Evolutionary conservation across 1,140 invertebrate genomes (phyloP).

Genomic region (Zaprionus taronus): DNA sequence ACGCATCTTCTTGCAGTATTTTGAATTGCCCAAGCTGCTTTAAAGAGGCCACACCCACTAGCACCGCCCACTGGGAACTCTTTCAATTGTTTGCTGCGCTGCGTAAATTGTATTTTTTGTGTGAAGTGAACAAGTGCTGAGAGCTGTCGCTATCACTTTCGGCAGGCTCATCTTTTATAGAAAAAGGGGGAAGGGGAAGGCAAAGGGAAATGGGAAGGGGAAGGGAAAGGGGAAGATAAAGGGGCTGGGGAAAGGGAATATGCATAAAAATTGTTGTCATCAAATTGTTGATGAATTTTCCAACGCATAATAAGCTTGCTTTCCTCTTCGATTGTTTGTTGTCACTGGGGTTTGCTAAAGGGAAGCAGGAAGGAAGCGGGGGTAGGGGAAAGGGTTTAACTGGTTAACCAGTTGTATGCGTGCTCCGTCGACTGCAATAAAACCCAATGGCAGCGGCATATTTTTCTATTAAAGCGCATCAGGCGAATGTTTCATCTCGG

Average conservation of each 20-base stretch:
- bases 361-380: not conserved
- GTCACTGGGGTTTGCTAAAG: too few relatives aligned
- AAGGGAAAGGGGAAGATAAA: too few relatives aligned
- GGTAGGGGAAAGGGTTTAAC: slow-evolving; percentile 4
- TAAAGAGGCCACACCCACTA: not conserved
- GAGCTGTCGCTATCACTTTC: slow-evolving; percentile 1
- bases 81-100: not conserved
- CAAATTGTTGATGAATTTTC: slow-evolving; percentile 68
- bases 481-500: slow-evolving; percentile 43
- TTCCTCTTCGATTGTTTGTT: not conserved
- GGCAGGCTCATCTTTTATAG: not conserved
- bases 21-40: not conserved
- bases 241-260: not conserved
- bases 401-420: slow-evolving; percentile 23
- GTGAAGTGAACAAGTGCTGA: not conserved
- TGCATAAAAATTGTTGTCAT: slow-evolving; percentile 43
- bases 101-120: not conserved
- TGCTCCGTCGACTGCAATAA: slow-evolving; percentile 46
- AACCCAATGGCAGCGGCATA: slow-evolving; percentile 50
- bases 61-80: not conserved
- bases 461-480: slow-evolving; percentile 75
- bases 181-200: too few relatives aligned
- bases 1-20: not conserved
- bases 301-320: slow-evolving; percentile 43
- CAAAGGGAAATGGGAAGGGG: too few relatives aligned